These are phyloP conservation scores for Myanophis thanlyinensis DNA, from an alignment of 2,113 vertebrate species.

Conservation along the genomic window DNA sequence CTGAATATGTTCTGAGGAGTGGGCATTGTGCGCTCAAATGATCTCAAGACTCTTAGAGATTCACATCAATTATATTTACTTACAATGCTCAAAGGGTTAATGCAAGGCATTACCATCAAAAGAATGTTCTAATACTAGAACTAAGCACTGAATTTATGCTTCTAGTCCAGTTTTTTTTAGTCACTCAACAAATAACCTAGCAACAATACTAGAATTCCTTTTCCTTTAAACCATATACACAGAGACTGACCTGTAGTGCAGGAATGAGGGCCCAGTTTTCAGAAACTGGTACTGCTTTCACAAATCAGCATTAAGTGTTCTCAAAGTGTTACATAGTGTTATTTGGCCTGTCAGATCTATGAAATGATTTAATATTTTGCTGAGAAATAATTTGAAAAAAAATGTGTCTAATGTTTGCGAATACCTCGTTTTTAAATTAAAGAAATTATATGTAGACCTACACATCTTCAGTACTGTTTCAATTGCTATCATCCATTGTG, in stretches of 20 bases:
- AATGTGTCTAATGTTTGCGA: conserved; percentile 57
- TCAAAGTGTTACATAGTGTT: conserved; percentile 31
- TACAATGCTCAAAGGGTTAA: conserved; percentile 86
- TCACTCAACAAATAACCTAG: conserved; percentile 67
- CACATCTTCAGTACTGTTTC: conserved; percentile 53
- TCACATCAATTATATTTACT: conserved; percentile 63
- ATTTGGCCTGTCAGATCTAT: conserved; percentile 47
- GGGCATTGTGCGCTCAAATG: not conserved
- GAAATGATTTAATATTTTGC: conserved; percentile 47
- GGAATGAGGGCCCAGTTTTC: conserved; percentile 69
- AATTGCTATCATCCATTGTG: conserved; percentile 36
- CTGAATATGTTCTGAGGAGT: not conserved
- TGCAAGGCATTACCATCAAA: conserved; percentile 76
- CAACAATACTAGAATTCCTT: conserved; percentile 69
- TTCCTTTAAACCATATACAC: conserved; percentile 60
- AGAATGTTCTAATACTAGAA: conserved; percentile 73
- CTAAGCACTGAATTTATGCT: conserved; percentile 76
- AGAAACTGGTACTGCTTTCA: conserved; percentile 54
- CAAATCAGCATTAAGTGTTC: conserved; percentile 34
- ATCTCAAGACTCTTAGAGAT: conserved; percentile 47
- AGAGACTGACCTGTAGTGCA: conserved; percentile 63
- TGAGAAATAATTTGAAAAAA: conserved; percentile 47
- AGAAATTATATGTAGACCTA: conserved; percentile 48
- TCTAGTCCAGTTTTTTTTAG: conserved; percentile 77
- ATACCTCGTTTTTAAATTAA: conserved; percentile 61